A percentile compares a stretch with the other conserved stretches of the same genome.
phyloP scores from a whole-genome alignment of 2,113 vertebrate genomes.

The Myotis brandtii region DNA sequence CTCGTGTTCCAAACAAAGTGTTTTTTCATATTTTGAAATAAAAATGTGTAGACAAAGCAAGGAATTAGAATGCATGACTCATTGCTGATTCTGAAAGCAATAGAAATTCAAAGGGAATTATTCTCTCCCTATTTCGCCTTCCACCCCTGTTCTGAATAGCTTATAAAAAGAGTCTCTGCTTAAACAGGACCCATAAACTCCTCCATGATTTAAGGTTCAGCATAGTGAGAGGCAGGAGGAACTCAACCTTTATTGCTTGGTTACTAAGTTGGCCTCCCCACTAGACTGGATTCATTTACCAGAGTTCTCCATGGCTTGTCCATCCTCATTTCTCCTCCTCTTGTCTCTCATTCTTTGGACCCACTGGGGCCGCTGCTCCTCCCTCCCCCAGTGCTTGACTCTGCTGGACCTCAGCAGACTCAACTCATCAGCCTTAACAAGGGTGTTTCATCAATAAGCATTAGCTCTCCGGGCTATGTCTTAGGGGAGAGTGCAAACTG shows the following conservation, averaged over 20 bases:
- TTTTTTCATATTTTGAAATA: constrained; percentile 87
- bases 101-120: constrained; percentile 68
- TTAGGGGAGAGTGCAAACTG: fast-evolving
- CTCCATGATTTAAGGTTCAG: neutral
- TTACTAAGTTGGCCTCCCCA: neutral
- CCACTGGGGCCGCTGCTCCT: fast-evolving
- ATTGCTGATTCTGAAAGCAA: constrained; percentile 83
- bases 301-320: neutral
- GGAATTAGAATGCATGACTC: constrained; percentile 85
- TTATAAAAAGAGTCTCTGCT: constrained; percentile 56
- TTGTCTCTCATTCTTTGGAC: neutral
- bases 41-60: constrained; percentile 86
- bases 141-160: constrained; percentile 70
- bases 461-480: neutral
- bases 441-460: neutral
- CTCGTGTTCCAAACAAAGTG: constrained; percentile 85
- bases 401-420: neutral
- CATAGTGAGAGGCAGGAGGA: neutral
- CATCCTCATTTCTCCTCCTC: neutral
- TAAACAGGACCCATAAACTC: constrained; percentile 44
- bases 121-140: constrained; percentile 48
- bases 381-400: neutral
- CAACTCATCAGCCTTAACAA: neutral
- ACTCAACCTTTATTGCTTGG: neutral
- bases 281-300: neutral